Evolutionary conservation across 2,888 invertebrate species (phyloP).

Genomic region (Oscheius sp.): DNA sequence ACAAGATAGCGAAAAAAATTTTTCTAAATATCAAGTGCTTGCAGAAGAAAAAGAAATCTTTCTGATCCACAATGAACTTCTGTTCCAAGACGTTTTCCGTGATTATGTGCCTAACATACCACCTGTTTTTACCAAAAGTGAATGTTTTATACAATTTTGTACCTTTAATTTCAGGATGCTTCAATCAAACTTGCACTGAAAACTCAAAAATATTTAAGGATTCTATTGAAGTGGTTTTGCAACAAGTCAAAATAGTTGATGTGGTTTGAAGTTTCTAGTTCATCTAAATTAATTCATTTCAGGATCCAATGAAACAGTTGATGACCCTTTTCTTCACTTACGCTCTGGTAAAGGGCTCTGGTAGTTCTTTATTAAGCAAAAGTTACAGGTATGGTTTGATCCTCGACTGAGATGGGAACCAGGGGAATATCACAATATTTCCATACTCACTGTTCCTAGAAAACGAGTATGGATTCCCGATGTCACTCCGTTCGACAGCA

Average conservation of each 20-base stretch:
- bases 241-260: conserved; percentile 17
- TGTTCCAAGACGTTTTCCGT: conserved; percentile 4
- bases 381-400: conserved; percentile 19
- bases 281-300: background rate
- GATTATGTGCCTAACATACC: conserved; percentile 11
- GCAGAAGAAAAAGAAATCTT: background rate
- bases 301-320: conserved; percentile 28
- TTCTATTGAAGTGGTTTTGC: background rate
- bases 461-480: conserved; percentile 24
- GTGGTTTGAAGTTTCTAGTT: conserved; percentile 10
- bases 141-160: background rate
- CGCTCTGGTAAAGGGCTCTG: conserved; percentile 3
- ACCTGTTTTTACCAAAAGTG: conserved; percentile 22
- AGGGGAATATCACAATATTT: conserved; percentile 15
- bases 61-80: background rate
- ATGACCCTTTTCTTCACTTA: conserved; percentile 27
- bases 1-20: background rate
- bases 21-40: background rate
- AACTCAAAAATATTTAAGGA: background rate
- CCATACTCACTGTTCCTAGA: background rate
- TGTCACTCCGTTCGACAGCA: conserved; percentile 22
- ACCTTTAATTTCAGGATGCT: background rate
- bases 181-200: background rate
- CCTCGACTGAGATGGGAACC: conserved; percentile 17
- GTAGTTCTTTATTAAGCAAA: background rate